Evolutionary conservation across 2,888 invertebrate species (phyloP).

Genomic region (Dicroscelio sp.): DNA sequence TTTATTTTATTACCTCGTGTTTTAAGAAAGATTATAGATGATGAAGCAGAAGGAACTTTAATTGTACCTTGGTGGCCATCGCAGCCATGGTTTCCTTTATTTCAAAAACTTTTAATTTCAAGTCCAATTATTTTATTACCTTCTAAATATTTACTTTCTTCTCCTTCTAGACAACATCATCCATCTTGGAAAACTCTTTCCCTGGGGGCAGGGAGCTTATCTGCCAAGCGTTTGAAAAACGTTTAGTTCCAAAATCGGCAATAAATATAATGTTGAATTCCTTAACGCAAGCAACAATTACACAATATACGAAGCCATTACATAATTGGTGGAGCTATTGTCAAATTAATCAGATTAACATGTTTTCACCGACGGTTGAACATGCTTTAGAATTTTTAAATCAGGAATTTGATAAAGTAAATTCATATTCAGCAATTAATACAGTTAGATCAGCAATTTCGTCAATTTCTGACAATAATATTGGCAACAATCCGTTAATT

Average conservation of each 20-base stretch:
- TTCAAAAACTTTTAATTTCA: constrained; percentile 56
- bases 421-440: constrained; percentile 48
- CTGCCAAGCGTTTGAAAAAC: constrained; percentile 64
- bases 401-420: not conserved
- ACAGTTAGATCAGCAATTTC: constrained; percentile 34
- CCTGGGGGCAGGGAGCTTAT: constrained; percentile 87
- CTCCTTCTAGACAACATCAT: constrained; percentile 84
- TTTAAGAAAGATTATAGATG: constrained; percentile 86
- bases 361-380: constrained; percentile 34
- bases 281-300: constrained; percentile 68
- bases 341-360: not conserved
- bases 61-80: constrained; percentile 87
- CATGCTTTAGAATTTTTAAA: constrained; percentile 62
- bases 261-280: constrained; percentile 57
- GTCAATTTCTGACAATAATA: constrained; percentile 43
- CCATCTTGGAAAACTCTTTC: constrained; percentile 84
- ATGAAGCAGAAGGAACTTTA: constrained; percentile 86
- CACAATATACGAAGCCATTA: constrained; percentile 67
- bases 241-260: not conserved
- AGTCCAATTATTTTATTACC: constrained; percentile 53
- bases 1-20: constrained; percentile 85
- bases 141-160: constrained; percentile 75
- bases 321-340: constrained; percentile 73
- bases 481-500: constrained; percentile 66
- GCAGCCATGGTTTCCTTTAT: constrained; percentile 88